Percentiles rank a stretch among this genome's conserved stretches.
phyloP scores from a whole-genome alignment of 2,888 invertebrate genomes.

The Oxytorus armatus region DNA sequence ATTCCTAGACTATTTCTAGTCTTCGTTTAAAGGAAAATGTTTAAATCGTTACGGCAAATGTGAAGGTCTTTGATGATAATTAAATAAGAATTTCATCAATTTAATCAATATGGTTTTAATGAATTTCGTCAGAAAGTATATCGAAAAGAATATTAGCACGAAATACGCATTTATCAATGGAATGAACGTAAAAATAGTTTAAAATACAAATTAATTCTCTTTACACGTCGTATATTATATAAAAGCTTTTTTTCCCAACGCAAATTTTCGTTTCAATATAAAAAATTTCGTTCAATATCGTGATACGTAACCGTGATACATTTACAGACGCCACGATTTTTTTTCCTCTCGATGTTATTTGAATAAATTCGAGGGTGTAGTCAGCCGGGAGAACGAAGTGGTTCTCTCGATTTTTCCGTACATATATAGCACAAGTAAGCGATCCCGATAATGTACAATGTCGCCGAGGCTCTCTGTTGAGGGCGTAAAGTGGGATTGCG shows the following conservation, averaged over 20 bases:
- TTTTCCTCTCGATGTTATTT: constrained; percentile 41
- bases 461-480: constrained; percentile 53
- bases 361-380: constrained; percentile 48
- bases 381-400: constrained; percentile 32
- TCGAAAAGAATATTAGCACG: too few relatives aligned
- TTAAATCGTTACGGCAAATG: too few relatives aligned
- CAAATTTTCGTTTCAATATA: neutral
- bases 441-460: constrained; percentile 62
- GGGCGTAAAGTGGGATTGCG: constrained; percentile 63
- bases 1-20: neutral
- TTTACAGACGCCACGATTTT: constrained; percentile 41
- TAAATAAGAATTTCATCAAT: too few relatives aligned
- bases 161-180: too few relatives aligned
- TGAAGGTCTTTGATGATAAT: too few relatives aligned
- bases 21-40: neutral
- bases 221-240: neutral
- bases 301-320: constrained; percentile 14
- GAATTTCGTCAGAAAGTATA: too few relatives aligned
- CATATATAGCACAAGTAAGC: constrained; percentile 32
- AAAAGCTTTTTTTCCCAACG: neutral
- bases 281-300: neutral
- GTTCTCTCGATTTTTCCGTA: constrained; percentile 42
- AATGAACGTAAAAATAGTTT: too few relatives aligned
- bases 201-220: too few relatives aligned
- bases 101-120: too few relatives aligned